Evolutionary conservation across 1,140 invertebrate genomes (phyloP).

Genomic region (Drosophila bocki): DNA sequence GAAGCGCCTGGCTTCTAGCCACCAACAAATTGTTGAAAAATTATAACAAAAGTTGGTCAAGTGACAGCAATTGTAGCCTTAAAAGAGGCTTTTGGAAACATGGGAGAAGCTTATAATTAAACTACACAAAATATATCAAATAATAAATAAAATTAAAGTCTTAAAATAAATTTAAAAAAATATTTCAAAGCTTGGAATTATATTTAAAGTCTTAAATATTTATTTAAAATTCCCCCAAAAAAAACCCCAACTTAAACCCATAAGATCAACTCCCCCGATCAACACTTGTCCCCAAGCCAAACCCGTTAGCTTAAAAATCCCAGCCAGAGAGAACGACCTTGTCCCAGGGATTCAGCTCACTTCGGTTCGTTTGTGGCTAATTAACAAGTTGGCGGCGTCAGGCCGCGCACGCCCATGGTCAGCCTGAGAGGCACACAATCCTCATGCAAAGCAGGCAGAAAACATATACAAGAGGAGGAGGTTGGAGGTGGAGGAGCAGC

Average conservation of each 20-base stretch:
- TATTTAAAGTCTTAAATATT: too few relatives aligned
- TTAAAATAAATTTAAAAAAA: too few relatives aligned
- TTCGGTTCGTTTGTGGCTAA: constrained; percentile 65
- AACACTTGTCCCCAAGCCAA: constrained; percentile 9
- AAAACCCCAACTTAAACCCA: too few relatives aligned
- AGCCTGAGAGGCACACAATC: constrained; percentile 17
- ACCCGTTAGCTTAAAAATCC: constrained; percentile 29
- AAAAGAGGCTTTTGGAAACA: neutral
- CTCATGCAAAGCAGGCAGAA: constrained; percentile 49
- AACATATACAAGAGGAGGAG: constrained; percentile 1
- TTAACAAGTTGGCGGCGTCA: constrained; percentile 71
- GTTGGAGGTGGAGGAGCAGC: constrained; percentile 29
- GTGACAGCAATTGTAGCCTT: neutral
- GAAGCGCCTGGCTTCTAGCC: neutral
- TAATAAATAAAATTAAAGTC: too few relatives aligned
- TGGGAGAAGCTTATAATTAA: too few relatives aligned
- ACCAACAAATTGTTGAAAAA: neutral
- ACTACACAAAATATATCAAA: too few relatives aligned
- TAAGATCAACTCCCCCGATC: too few relatives aligned
- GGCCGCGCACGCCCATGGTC: constrained; percentile 56
- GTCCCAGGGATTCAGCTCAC: constrained; percentile 7
- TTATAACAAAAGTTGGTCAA: constrained; percentile 6
- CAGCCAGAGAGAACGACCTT: constrained; percentile 53
- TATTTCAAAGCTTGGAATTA: too few relatives aligned
- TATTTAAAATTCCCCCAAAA: too few relatives aligned